Base-by-base conservation (phyloP, 2,888 invertebrate genomes). In the Amphipoea lucens region DNA sequence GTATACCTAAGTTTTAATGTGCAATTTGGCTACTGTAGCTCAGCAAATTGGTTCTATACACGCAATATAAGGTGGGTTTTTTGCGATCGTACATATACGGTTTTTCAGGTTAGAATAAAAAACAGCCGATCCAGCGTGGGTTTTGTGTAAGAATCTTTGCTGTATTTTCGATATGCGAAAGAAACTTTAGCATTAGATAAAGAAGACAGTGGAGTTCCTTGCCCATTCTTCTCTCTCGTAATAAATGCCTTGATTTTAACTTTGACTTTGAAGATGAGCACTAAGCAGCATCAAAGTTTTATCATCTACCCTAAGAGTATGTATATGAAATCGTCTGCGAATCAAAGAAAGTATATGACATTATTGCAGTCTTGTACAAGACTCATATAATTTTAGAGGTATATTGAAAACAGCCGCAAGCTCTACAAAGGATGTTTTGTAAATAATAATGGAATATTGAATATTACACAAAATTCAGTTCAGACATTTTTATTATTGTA, bases 1-100 rank as follows among this genome's bases (percentile, higher is more conserved):
- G 74, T 76, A 66, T n/a, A n/a, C n/a, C n/a, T n/a, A 79, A 81
- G 80, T 87, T 87, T 78, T 65, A 84, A 78, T 86, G 78, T 76
- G 74, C 65, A 78, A 78, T 82, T 83, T 75, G 60, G 74, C 69
- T 69, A 73, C 76, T 54, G 68, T 74, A 67, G 66, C 72, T 69
- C 11, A 40, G 29, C 42, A 81, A 75, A 87, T 75, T 80, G 74
- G 45, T 36, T 23, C 23, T 63, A 57, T 11, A 60, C 88, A 87
- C 84, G 86, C 87, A 71, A 87, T 40, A 29, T 62, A 42, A 62
- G 42, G 65, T 68, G 57, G 66, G 65, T 62, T 65, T 71, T 71
- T 76, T 74, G 54, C 12, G 72, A 69, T 71, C 20, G 42, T 71
- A 20, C 42, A 7, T 51, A 17, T 6, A 60, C 29, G n/a, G 63